Conservation (phyloP, 2,888 invertebrate species). For the Tipula helvola region DNA sequence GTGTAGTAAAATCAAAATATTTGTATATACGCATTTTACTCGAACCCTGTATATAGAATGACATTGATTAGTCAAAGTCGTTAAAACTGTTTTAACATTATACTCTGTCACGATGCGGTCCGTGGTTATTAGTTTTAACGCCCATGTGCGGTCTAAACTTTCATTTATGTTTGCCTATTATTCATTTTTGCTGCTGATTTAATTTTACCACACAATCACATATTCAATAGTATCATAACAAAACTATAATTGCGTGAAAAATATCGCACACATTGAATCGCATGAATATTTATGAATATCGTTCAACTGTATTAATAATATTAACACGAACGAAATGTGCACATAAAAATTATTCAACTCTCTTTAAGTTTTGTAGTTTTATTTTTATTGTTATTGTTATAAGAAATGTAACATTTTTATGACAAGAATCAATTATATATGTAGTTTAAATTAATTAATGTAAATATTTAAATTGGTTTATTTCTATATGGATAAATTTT, state of each 20-base stretch:
- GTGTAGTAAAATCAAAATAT: not conserved
- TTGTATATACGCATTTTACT: not conserved
- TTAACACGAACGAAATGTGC: not conserved
- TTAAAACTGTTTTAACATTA: too few relatives aligned
- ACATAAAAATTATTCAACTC: not conserved
- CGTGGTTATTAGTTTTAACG: too few relatives aligned
- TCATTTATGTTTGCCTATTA: too few relatives aligned
- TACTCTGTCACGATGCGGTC: too few relatives aligned
- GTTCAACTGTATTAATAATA: not conserved
- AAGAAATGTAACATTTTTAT: slow-evolving; percentile 4
- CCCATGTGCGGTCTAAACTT: too few relatives aligned
- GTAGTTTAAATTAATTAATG: slow-evolving; percentile 6
- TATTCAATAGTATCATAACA: not conserved
- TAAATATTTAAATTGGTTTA: slow-evolving; percentile 8
- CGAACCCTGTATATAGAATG: not conserved
- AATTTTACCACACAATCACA: too few relatives aligned
- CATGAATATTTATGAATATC: not conserved
- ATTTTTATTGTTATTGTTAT: not conserved
- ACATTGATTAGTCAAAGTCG: too few relatives aligned
- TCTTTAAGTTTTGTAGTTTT: not conserved
- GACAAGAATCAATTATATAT: slow-evolving; percentile 1
- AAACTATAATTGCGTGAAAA: not conserved
- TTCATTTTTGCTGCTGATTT: too few relatives aligned
- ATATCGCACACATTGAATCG: not conserved
- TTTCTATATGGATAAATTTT: not conserved